A percentile compares a stretch with the other conserved stretches of the same genome.
phyloP scores from a whole-genome alignment of 2,797 vertebrate species.

The Coracias cyanogaster region DNA sequence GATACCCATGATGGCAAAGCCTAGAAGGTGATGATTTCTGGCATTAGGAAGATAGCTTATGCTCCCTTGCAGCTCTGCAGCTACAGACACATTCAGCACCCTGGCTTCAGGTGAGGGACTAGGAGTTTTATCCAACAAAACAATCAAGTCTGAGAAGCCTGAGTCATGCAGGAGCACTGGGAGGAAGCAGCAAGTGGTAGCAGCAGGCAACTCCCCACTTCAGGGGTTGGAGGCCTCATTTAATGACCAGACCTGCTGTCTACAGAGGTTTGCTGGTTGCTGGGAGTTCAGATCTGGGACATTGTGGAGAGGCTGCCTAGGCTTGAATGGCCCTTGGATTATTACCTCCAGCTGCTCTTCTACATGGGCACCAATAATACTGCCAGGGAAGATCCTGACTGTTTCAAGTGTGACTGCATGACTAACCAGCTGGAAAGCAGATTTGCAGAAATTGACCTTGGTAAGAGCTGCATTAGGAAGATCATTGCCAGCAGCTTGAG shows the following conservation, averaged over 20 bases:
- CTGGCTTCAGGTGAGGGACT: neutral
- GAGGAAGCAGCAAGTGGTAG: neutral
- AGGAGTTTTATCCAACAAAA: neutral
- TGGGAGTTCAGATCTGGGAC: neutral
- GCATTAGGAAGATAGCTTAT: no score
- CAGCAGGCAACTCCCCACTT: neutral
- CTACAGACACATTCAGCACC: neutral
- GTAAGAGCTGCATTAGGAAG: neutral
- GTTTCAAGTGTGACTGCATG: neutral
- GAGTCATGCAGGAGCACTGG: neutral
- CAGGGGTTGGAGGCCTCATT: neutral
- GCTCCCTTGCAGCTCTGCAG: neutral
- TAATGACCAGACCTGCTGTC: neutral
- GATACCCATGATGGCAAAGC: neutral
- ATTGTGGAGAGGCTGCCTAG: neutral
- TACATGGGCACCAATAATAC: neutral
- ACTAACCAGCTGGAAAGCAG: neutral
- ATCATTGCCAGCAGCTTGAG: neutral
- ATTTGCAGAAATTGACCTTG: neutral
- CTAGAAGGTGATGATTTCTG: neutral
- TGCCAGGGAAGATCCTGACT: neutral
- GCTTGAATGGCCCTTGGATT: neutral
- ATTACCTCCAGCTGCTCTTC: neutral
- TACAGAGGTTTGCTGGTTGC: neutral
- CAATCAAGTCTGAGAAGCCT: neutral